Percentiles rank a stretch among this genome's conserved stretches.
These are phyloP conservation scores for Catharus minimus DNA, from an alignment of 2,113 vertebrate genomes.

Conservation along the genomic window DNA sequence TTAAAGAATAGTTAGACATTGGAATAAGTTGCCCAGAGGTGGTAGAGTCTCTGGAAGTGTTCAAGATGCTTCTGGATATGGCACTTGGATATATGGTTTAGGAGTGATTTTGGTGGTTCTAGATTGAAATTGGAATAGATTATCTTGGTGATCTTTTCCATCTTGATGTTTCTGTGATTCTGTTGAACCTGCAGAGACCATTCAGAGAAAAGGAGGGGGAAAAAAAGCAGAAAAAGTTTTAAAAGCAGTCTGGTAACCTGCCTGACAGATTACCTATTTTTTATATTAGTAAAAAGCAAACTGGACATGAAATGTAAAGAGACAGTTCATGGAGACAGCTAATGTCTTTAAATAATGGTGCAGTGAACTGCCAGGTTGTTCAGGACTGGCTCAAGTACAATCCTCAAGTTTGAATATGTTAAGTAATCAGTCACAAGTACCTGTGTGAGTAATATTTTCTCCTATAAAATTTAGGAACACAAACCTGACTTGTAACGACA, in stretches of 20 bases:
- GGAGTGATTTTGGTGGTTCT: not conserved
- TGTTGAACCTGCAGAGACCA: not conserved
- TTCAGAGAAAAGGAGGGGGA: not conserved
- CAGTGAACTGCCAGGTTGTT: not conserved
- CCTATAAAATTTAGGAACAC: conserved; percentile 12
- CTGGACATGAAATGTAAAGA: not conserved
- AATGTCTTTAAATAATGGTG: not conserved
- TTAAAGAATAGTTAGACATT: not conserved
- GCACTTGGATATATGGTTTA: not conserved
- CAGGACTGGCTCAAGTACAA: not conserved
- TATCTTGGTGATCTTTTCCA: not conserved
- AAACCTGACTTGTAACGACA: not conserved
- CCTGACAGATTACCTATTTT: conserved; percentile 1
- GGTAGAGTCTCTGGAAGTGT: not conserved
- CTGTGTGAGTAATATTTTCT: conserved; percentile 11
- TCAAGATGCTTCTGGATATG: not conserved
- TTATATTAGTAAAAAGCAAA: conserved; percentile 12
- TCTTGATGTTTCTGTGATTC: not conserved
- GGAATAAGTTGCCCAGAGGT: not conserved
- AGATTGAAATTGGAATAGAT: not conserved
- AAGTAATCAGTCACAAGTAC: conserved; percentile 18
- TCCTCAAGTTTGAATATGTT: not conserved
- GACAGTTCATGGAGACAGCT: not conserved
- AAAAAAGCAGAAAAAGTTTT: not conserved
- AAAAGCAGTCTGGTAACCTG: not conserved